These are phyloP conservation scores for Tethya wilhelma DNA, from an alignment of 37 sponge, comb jelly and placozoan species.

Conservation along the genomic window DNA sequence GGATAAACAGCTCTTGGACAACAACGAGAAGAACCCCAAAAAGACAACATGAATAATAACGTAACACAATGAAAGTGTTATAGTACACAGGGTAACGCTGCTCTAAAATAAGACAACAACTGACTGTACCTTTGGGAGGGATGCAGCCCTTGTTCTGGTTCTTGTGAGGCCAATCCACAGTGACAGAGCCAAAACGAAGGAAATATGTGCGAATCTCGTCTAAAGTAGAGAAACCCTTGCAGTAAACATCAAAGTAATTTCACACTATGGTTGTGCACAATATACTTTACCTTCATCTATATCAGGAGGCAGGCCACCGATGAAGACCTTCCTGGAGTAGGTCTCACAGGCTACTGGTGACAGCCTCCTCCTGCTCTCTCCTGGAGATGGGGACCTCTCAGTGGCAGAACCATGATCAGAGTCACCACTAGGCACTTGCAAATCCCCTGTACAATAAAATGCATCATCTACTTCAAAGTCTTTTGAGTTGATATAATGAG, in stretches of 20 bases:
- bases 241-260: neutral
- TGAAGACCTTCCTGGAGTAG: conserved; percentile 94
- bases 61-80: too few relatives aligned
- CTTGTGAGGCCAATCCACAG: conserved; percentile 97
- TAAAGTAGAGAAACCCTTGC: neutral
- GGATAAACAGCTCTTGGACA: neutral
- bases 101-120: neutral
- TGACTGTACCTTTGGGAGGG: conserved; percentile 97
- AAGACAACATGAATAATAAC: too few relatives aligned
- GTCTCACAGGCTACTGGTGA: conserved; percentile 37
- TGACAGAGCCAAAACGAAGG: conserved; percentile 71
- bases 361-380: conserved; percentile 2
- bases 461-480: too few relatives aligned
- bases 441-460: too few relatives aligned
- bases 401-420: neutral
- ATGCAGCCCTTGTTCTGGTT: conserved; percentile 66
- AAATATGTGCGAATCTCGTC: conserved; percentile 76
- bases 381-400: neutral
- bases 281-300: conserved; percentile 82
- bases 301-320: conserved; percentile 97
- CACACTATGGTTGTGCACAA: neutral
- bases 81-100: neutral
- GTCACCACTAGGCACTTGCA: too few relatives aligned
- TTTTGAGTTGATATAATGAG: too few relatives aligned
- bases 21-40: too few relatives aligned